Conservation (phyloP, 2,888 invertebrate species). For the Drosophila mayaguana region DNA sequence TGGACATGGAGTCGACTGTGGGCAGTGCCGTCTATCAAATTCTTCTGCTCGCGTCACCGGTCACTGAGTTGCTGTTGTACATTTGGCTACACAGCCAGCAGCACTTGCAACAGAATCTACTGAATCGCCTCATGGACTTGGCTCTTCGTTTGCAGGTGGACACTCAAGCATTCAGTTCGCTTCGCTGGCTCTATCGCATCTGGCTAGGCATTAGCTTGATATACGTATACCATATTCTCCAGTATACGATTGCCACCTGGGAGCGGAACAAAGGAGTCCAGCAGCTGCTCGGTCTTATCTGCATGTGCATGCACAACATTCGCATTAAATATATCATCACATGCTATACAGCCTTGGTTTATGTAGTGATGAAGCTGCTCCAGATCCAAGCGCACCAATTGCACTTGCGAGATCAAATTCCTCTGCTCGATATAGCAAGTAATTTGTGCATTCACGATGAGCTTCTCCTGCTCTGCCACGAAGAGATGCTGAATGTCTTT, state of each 20-base stretch:
- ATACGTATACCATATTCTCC: not conserved
- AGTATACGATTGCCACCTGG: not conserved
- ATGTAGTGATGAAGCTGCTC: constrained; percentile 20
- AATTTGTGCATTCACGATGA: constrained; percentile 28
- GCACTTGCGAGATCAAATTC: no score
- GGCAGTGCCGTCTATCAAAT: constrained; percentile 6
- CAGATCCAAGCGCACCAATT: constrained; percentile 15
- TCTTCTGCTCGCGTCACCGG: not conserved
- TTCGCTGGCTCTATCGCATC: constrained; percentile 9
- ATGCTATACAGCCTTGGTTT: constrained; percentile 34
- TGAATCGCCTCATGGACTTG: constrained; percentile 28
- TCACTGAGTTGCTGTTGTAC: constrained; percentile 18
- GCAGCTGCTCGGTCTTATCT: not conserved
- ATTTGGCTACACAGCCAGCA: constrained; percentile 27
- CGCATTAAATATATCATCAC: constrained; percentile 36
- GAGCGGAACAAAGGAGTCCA: not conserved
- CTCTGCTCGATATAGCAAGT: not conserved
- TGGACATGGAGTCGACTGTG: constrained; percentile 11
- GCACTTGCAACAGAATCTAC: constrained; percentile 16
- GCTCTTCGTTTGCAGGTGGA: constrained; percentile 16
- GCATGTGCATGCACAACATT: not conserved
- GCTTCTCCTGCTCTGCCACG: constrained; percentile 25
- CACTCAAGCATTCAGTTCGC: not conserved
- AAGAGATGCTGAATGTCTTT: constrained; percentile 29
- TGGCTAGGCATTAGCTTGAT: constrained; percentile 24